These are phyloP conservation scores for Macquaria australasica DNA, from an alignment of 2,113 vertebrate species.

Conservation along the genomic window DNA sequence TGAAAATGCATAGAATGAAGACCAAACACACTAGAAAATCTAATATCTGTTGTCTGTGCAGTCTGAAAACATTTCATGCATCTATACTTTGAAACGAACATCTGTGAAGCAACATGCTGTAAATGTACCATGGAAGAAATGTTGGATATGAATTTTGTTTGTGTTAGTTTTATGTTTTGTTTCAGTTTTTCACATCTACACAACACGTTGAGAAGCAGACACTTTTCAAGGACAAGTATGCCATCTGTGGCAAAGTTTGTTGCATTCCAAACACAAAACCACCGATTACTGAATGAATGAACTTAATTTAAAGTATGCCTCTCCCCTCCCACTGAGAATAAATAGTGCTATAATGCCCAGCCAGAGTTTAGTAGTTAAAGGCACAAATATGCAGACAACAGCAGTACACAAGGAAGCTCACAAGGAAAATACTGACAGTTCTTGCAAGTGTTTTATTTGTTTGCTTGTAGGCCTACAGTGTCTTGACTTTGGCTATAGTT, in stretches of 20 bases:
- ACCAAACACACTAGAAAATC: neutral
- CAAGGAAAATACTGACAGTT: neutral
- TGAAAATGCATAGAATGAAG: conserved; percentile 7
- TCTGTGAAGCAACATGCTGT: conserved; percentile 37
- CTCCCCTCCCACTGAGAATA: conserved; percentile 10
- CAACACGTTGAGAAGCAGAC: conserved; percentile 2
- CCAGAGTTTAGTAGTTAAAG: neutral
- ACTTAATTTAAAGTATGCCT: neutral
- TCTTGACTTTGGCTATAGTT: neutral
- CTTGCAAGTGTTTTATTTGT: neutral
- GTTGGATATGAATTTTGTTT: conserved; percentile 11
- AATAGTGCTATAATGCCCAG: neutral
- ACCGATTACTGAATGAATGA: neutral
- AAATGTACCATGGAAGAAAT: conserved; percentile 31
- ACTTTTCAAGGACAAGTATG: conserved; percentile 35
- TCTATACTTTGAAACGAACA: conserved; percentile 49
- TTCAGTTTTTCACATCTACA: neutral
- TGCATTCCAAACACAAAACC: neutral
- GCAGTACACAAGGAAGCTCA: neutral
- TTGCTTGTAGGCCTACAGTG: neutral
- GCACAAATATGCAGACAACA: conserved; percentile 1
- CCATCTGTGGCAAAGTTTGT: conserved; percentile 21
- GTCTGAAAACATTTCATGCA: conserved; percentile 24
- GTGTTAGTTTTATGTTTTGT: conserved; percentile 4
- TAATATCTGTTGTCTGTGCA: conserved; percentile 31